These are phyloP conservation scores for Cyaniris semiargus DNA, from an alignment of 2,888 invertebrate species.

Conservation along the genomic window DNA sequence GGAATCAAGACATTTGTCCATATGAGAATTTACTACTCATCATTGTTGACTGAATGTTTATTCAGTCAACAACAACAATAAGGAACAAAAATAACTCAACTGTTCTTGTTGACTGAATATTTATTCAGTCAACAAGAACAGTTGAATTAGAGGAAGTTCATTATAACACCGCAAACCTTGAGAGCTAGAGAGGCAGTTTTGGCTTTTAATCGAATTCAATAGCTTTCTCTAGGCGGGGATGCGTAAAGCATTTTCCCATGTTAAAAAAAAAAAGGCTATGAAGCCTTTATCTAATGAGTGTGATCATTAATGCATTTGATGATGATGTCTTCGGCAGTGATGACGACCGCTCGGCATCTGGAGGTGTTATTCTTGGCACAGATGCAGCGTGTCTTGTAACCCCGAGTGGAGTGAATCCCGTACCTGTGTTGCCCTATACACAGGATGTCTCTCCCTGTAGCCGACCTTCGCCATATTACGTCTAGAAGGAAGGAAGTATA, in stretches of 20 bases:
- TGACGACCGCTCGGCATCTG: conserved; percentile 48
- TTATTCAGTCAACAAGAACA: no score
- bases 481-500: not conserved
- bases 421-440: conserved; percentile 49
- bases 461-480: not conserved
- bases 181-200: not conserved
- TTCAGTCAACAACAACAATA: no score
- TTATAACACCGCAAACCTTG: not conserved
- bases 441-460: conserved; percentile 28
- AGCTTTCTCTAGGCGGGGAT: not conserved
- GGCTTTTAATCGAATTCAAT: not conserved
- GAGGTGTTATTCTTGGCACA: conserved; percentile 45
- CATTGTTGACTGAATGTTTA: no score
- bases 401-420: conserved; percentile 41
- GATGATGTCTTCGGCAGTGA: conserved; percentile 47
- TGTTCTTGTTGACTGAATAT: no score
- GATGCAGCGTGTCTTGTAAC: conserved; percentile 45
- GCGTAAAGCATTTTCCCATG: no score
- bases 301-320: conserved; percentile 42
- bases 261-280: no score
- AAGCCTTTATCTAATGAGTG: not conserved
- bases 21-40: no score
- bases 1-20: no score
- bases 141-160: not conserved
- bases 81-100: no score